These are phyloP conservation scores for Sorex fumeus DNA, from an alignment of 2,113 vertebrate genomes.

Conservation along the genomic window DNA sequence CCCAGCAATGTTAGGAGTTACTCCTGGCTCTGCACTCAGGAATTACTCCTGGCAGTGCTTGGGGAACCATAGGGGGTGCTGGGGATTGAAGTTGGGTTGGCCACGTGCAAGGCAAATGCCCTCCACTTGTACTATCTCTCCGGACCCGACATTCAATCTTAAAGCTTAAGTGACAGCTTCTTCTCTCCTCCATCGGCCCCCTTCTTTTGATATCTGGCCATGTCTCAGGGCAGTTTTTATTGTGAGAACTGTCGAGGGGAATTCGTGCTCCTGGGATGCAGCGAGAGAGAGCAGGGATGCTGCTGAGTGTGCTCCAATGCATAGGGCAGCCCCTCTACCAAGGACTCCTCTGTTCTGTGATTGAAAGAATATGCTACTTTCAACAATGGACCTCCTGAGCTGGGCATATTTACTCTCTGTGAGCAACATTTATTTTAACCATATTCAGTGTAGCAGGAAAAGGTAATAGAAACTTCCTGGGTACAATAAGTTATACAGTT, in stretches of 20 bases:
- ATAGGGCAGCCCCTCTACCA: not conserved
- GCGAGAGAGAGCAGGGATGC: not conserved
- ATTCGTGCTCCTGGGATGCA: not conserved
- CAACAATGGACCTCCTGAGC: not conserved
- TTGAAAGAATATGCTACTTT: not conserved
- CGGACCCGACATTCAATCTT: not conserved
- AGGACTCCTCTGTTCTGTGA: not conserved
- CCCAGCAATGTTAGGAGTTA: too few relatives aligned
- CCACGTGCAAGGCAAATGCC: too few relatives aligned
- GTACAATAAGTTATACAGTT: not conserved
- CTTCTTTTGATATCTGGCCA: not conserved
- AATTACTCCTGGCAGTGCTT: too few relatives aligned
- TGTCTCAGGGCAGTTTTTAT: slow-evolving; percentile 21
- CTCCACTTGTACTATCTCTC: too few relatives aligned
- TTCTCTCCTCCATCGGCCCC: not conserved
- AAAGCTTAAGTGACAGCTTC: not conserved
- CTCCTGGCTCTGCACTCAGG: too few relatives aligned
- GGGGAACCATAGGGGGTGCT: too few relatives aligned
- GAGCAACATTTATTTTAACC: slow-evolving; percentile 22
- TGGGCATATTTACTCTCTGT: not conserved
- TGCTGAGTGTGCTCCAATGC: not conserved
- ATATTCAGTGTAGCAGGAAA: slow-evolving; percentile 27
- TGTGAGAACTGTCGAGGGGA: not conserved
- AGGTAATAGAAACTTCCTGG: slow-evolving; percentile 33
- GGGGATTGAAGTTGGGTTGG: too few relatives aligned